Evolutionary conservation across 2,888 invertebrate species (phyloP).

Genomic region (Standfussiana lucernea): DNA sequence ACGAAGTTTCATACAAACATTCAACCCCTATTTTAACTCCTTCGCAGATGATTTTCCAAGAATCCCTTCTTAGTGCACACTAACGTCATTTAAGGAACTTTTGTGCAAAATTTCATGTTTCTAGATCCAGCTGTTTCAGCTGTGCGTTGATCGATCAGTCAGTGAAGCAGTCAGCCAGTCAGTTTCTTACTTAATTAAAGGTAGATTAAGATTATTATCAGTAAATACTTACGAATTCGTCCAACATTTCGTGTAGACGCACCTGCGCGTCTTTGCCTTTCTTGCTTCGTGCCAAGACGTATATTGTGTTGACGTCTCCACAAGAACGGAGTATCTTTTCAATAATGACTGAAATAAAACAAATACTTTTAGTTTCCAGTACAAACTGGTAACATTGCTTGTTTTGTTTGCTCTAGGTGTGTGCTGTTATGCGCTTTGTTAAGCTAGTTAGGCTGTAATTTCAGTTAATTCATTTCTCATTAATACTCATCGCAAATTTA

Average conservation of each 20-base stretch:
- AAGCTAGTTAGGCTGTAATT: not conserved
- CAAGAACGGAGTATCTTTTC: conserved; percentile 92
- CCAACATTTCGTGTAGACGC: conserved; percentile 90
- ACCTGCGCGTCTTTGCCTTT: conserved; percentile 90
- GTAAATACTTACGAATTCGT: conserved; percentile 88
- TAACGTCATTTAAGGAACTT: too few species aligned
- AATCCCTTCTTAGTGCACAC: too few species aligned
- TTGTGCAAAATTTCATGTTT: too few species aligned
- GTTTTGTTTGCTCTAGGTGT: not conserved
- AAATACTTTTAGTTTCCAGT: not conserved
- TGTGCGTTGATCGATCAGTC: too few species aligned
- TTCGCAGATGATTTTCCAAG: too few species aligned
- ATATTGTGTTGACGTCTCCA: conserved; percentile 90
- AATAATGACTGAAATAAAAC: conserved; percentile 87
- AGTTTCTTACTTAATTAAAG: too few species aligned
- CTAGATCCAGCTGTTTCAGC: too few species aligned
- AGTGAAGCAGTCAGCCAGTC: too few species aligned
- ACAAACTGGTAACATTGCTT: not conserved
- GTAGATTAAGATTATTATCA: too few species aligned
- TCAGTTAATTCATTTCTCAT: not conserved
- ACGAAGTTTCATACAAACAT: too few species aligned
- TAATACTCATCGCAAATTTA: too few species aligned
- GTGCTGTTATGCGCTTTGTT: conserved; percentile 11
- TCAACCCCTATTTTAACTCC: too few species aligned
- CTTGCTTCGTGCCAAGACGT: conserved; percentile 91